These are phyloP conservation scores for Sarcophaga rosellei DNA, from an alignment of 2,888 invertebrate species.

Conservation along the genomic window DNA sequence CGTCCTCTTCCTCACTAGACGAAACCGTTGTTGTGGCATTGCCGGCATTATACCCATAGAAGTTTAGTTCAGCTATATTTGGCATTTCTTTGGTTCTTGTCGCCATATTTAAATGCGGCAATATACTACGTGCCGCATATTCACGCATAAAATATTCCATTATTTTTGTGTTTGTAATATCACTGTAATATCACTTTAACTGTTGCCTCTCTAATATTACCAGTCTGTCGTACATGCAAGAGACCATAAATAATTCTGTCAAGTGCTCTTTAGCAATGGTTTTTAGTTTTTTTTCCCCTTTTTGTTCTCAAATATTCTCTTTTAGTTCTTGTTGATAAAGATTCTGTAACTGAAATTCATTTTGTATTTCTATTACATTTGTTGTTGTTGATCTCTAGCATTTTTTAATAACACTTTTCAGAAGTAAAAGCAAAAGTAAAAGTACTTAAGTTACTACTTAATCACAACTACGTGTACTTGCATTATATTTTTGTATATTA, in stretches of 20 bases:
- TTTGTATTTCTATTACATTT: background rate
- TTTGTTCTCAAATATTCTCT: background rate
- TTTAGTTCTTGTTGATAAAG: background rate
- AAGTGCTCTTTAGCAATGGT: slow-evolving; percentile 28
- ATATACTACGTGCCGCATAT: slow-evolving; percentile 72
- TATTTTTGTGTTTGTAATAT: background rate
- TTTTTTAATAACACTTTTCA: background rate
- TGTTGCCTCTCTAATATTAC: background rate
- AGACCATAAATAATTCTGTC: slow-evolving; percentile 41
- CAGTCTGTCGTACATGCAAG: background rate
- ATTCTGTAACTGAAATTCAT: background rate
- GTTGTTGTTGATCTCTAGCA: background rate
- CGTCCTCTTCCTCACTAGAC: background rate
- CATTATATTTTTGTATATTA: background rate
- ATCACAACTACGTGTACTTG: background rate
- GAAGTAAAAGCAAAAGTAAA: no score
- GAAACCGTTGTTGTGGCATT: slow-evolving; percentile 10
- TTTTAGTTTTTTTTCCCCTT: no score
- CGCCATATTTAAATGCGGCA: slow-evolving; percentile 67
- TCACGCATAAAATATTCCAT: slow-evolving; percentile 71
- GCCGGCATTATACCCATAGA: background rate
- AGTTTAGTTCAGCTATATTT: slow-evolving; percentile 11
- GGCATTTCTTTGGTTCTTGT: slow-evolving; percentile 3
- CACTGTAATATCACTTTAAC: background rate
- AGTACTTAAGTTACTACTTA: background rate